A percentile compares a stretch with the other conserved stretches of the same genome.
phyloP scores from a whole-genome alignment of 2,113 vertebrate genomes.

The Nothocercus julius region DNA sequence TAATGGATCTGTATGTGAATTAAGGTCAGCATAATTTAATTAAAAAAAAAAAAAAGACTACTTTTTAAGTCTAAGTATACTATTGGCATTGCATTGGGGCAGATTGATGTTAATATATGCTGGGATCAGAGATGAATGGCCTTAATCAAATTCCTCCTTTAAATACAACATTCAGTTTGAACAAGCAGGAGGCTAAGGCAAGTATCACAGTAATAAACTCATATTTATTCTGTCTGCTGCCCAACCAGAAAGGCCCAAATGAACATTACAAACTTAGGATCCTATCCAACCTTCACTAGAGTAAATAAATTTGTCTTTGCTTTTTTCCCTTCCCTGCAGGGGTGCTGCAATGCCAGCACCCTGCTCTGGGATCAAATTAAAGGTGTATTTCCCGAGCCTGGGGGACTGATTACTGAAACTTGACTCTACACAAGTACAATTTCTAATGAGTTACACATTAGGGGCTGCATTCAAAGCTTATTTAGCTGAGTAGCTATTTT shows the following conservation, averaged over 20 bases:
- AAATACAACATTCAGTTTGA: neutral
- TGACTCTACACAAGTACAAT: neutral
- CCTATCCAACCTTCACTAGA: neutral
- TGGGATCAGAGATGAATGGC: neutral
- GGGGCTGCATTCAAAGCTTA: neutral
- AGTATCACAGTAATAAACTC: neutral
- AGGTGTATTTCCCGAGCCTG: neutral
- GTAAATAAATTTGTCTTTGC: neutral
- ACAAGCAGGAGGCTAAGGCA: neutral
- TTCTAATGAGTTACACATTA: neutral
- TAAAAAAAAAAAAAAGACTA: neutral
- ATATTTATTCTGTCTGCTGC: neutral
- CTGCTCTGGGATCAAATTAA: neutral
- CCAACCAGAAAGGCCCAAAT: neutral
- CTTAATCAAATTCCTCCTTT: neutral
- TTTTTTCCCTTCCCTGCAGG: neutral
- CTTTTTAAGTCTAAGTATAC: neutral
- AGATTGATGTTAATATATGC: neutral
- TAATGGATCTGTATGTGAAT: neutral
- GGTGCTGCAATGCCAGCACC: neutral
- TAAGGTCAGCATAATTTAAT: neutral
- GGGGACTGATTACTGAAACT: neutral
- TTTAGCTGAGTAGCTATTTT: neutral
- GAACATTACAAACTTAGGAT: neutral
- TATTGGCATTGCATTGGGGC: neutral